Percentiles rank a stretch among this genome's conserved stretches.
Evolutionary conservation across 2,888 invertebrate genomes (phyloP).

Genomic region (Himalopsyche tibetana): DNA sequence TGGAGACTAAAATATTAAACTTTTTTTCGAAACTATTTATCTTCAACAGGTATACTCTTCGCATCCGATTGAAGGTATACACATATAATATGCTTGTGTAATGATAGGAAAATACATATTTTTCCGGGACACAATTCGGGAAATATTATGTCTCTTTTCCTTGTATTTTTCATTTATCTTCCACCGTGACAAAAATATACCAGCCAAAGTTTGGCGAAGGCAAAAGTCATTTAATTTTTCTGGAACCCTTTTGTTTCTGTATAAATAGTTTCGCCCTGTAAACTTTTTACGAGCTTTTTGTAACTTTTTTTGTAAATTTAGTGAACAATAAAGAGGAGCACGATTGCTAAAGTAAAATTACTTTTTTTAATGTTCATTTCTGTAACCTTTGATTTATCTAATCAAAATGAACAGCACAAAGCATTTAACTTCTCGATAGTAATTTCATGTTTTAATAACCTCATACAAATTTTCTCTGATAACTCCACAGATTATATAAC

Average conservation of each 20-base stretch:
- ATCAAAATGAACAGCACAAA: too few relatives aligned
- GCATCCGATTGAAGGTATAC: too few relatives aligned
- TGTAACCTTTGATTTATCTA: too few relatives aligned
- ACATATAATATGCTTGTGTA: constrained; percentile 17
- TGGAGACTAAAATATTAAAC: too few relatives aligned
- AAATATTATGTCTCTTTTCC: neutral
- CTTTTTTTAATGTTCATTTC: neutral
- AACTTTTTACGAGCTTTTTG: constrained; percentile 5
- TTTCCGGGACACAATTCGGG: neutral
- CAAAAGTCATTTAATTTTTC: constrained; percentile 25
- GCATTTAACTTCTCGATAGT: too few relatives aligned
- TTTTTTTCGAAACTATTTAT: too few relatives aligned
- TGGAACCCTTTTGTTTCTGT: constrained; percentile 30
- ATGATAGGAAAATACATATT: constrained; percentile 59
- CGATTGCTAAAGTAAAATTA: neutral
- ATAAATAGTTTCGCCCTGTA: constrained; percentile 1
- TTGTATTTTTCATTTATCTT: neutral
- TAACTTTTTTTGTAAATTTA: constrained; percentile 8
- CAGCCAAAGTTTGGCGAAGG: neutral
- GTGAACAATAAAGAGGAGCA: neutral
- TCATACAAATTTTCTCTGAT: too few relatives aligned
- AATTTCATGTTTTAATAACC: too few relatives aligned
- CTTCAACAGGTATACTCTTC: too few relatives aligned
- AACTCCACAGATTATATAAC: too few relatives aligned
- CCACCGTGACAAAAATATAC: constrained; percentile 1